Evolutionary conservation across 2,113 vertebrate genomes (phyloP).

Genomic region (Apaloderma vittatum): DNA sequence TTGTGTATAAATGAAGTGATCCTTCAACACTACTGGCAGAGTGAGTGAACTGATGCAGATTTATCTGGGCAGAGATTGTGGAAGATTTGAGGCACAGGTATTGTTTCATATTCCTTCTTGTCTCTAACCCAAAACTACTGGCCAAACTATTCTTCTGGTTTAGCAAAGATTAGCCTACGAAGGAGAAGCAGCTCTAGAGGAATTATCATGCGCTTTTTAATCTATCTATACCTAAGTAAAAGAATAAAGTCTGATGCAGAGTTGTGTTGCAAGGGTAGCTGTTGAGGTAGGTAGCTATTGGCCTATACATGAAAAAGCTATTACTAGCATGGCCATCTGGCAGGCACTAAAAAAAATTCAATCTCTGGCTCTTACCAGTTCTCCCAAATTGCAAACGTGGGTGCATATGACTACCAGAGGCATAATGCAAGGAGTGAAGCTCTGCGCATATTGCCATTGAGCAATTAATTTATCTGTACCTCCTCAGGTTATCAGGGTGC

Average conservation of each 20-base stretch:
- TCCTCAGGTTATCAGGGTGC: conserved; percentile 19
- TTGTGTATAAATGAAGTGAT: not conserved
- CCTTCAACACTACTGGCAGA: not conserved
- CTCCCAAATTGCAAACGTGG: not conserved
- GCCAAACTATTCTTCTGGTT: not conserved
- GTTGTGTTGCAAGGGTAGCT: not conserved
- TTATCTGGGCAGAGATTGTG: not conserved
- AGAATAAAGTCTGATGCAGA: not conserved
- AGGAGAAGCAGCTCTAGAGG: not conserved
- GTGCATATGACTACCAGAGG: not conserved
- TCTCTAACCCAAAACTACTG: not conserved
- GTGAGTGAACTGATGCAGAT: not conserved
- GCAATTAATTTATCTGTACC: conserved; percentile 33
- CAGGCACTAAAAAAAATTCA: not conserved
- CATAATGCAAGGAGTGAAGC: not conserved
- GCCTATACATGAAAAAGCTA: not conserved
- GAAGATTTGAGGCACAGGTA: not conserved
- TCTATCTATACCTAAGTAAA: not conserved
- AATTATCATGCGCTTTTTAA: not conserved
- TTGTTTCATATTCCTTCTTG: not conserved
- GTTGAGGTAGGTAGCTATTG: not conserved
- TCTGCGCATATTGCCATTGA: not conserved
- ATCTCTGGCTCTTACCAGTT: not conserved
- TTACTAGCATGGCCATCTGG: not conserved
- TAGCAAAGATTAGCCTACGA: not conserved